Conservation (phyloP, 2,888 invertebrate genomes). For the Parapristionchus giblindavisi region DNA sequence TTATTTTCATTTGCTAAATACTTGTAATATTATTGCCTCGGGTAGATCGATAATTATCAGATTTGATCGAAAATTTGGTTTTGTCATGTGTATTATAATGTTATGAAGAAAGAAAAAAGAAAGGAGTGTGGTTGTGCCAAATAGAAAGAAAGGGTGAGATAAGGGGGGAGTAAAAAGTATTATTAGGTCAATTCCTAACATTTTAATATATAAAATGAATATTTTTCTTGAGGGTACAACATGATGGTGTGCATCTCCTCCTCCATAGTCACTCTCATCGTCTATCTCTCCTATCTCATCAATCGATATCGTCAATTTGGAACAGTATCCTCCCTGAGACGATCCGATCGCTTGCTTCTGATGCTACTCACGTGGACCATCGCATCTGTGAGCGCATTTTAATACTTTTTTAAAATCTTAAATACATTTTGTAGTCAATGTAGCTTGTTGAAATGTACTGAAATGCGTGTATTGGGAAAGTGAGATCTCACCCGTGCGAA, state of each 20-base stretch:
- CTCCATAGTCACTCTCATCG: background rate
- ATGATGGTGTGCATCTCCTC: constrained; percentile 28
- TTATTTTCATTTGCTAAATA: too few relatives aligned
- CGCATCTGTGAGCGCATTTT: constrained; percentile 74
- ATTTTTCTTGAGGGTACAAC: constrained; percentile 26
- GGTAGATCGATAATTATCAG: too few relatives aligned
- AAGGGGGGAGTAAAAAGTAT: too few relatives aligned
- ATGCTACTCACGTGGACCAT: constrained; percentile 58
- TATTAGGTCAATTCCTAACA: background rate
- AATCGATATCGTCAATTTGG: constrained; percentile 20
- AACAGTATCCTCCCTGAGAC: background rate
- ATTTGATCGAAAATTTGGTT: too few relatives aligned
- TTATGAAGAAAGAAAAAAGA: too few relatives aligned
- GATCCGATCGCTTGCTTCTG: constrained; percentile 23
- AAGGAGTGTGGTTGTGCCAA: too few relatives aligned
- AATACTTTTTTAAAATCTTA: background rate
- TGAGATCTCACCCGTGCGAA: too few relatives aligned
- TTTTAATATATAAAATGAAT: background rate
- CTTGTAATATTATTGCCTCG: too few relatives aligned
- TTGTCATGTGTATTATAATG: too few relatives aligned
- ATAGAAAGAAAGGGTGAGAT: too few relatives aligned
- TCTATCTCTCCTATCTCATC: too few relatives aligned
- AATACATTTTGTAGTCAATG: background rate
- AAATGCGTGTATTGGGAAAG: background rate
- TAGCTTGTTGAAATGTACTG: background rate